Evolutionary conservation across 2,888 invertebrate genomes (phyloP).

Genomic region (Polydrusus tereticollis): DNA sequence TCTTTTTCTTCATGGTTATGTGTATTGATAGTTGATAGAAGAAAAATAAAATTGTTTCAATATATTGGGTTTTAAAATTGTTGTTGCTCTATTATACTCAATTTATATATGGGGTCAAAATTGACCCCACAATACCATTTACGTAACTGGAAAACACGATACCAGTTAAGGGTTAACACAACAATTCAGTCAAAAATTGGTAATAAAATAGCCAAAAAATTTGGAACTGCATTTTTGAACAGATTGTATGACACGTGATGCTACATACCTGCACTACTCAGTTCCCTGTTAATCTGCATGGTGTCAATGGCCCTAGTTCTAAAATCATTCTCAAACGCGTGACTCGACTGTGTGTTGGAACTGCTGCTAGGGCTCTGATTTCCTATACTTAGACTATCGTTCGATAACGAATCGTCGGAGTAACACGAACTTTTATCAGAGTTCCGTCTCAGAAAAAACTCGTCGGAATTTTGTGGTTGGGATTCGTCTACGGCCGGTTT

Average conservation of each 20-base stretch:
- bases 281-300: conserved; percentile 62
- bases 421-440: conserved; percentile 80
- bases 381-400: conserved; percentile 70
- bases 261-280: conserved; percentile 58
- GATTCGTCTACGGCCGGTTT: conserved; percentile 35
- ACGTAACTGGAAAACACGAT: too few relatives aligned
- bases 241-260: background rate
- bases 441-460: conserved; percentile 73
- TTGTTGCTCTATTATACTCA: too few relatives aligned
- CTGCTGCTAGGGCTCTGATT: conserved; percentile 66
- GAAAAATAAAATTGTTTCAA: too few relatives aligned
- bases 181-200: too few relatives aligned
- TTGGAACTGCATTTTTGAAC: too few relatives aligned
- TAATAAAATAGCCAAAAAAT: too few relatives aligned
- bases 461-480: conserved; percentile 54
- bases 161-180: too few relatives aligned
- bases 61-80: too few relatives aligned
- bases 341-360: conserved; percentile 64
- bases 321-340: conserved; percentile 61
- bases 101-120: too few relatives aligned
- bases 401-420: conserved; percentile 81
- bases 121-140: too few relatives aligned
- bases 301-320: conserved; percentile 59
- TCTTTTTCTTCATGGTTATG: too few relatives aligned
- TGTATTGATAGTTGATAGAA: too few relatives aligned